Percentiles rank a stretch among this genome's conserved stretches.
These are phyloP conservation scores for Palaemon carinicauda DNA, from an alignment of 1,140 invertebrate species.

Conservation along the genomic window DNA sequence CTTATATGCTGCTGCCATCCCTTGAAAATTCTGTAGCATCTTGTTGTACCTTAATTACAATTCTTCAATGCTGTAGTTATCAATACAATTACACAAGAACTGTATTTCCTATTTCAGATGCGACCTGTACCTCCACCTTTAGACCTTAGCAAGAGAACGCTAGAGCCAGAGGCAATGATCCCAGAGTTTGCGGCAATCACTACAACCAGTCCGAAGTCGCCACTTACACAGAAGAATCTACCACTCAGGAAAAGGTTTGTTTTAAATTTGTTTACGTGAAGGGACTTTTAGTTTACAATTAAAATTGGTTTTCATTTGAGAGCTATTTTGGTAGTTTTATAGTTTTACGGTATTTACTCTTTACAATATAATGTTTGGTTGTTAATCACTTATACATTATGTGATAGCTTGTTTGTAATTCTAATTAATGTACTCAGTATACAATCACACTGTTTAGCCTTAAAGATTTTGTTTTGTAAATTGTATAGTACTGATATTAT, in stretches of 20 bases:
- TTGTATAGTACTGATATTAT: too few species aligned
- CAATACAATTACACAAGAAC: neutral
- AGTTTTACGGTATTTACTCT: too few species aligned
- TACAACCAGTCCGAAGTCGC: slow-evolving; percentile 56
- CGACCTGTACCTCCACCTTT: slow-evolving; percentile 61
- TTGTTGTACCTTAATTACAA: neutral
- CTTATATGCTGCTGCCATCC: too few species aligned
- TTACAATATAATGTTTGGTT: too few species aligned
- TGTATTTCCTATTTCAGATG: slow-evolving; percentile 20
- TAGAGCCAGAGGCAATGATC: slow-evolving; percentile 51
- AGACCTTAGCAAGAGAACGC: slow-evolving; percentile 60
- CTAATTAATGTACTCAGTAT: too few species aligned
- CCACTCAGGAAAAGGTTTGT: slow-evolving; percentile 61
- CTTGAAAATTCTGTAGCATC: neutral
- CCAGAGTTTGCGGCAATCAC: slow-evolving; percentile 52
- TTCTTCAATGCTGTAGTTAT: neutral
- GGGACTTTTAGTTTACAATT: too few species aligned
- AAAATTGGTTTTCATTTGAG: too few species aligned
- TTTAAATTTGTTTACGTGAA: neutral
- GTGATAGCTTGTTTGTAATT: too few species aligned
- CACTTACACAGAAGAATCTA: slow-evolving; percentile 59
- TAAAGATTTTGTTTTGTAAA: too few species aligned
- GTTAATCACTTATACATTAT: too few species aligned
- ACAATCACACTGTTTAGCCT: too few species aligned
- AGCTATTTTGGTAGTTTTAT: too few species aligned